Percentiles rank a stretch among this genome's conserved stretches.
These are phyloP conservation scores for Sphaerophoria taeniata DNA, from an alignment of 2,888 invertebrate species.

Conservation along the genomic window DNA sequence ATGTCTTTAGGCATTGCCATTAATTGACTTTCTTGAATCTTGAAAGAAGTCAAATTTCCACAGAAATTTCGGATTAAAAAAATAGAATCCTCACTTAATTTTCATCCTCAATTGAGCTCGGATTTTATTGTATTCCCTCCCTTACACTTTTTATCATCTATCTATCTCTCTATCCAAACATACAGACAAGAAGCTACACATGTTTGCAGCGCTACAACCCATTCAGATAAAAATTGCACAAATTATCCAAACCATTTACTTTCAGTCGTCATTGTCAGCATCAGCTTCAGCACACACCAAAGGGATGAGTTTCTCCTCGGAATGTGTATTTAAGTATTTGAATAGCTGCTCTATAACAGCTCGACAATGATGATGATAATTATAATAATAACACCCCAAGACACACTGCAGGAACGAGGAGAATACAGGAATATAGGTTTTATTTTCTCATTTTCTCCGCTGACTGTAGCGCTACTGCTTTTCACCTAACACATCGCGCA, in stretches of 20 bases:
- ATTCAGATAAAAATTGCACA: constrained; percentile 51
- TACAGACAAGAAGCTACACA: neutral
- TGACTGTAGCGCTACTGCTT: neutral
- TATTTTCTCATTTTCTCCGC: constrained; percentile 36
- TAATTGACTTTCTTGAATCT: too few relatives aligned
- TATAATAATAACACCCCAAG: constrained; percentile 64
- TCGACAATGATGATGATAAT: constrained; percentile 63
- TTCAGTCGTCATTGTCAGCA: constrained; percentile 25
- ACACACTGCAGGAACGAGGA: constrained; percentile 26
- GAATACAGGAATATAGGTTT: neutral
- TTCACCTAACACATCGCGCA: constrained; percentile 49
- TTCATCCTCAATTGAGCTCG: constrained; percentile 61
- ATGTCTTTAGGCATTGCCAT: too few relatives aligned
- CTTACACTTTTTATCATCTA: neutral
- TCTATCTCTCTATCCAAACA: neutral
- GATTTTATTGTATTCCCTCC: constrained; percentile 37
- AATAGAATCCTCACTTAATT: constrained; percentile 24
- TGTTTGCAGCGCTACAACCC: constrained; percentile 8
- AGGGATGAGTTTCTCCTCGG: too few relatives aligned
- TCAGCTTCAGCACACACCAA: too few relatives aligned
- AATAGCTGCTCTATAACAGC: constrained; percentile 26
- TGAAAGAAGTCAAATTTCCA: too few relatives aligned
- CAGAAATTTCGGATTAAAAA: neutral
- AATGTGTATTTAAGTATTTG: neutral
- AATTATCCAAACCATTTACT: constrained; percentile 71